phyloP scores from a whole-genome alignment of 2,113 vertebrate species.

The Cephalopterus ornatus region DNA sequence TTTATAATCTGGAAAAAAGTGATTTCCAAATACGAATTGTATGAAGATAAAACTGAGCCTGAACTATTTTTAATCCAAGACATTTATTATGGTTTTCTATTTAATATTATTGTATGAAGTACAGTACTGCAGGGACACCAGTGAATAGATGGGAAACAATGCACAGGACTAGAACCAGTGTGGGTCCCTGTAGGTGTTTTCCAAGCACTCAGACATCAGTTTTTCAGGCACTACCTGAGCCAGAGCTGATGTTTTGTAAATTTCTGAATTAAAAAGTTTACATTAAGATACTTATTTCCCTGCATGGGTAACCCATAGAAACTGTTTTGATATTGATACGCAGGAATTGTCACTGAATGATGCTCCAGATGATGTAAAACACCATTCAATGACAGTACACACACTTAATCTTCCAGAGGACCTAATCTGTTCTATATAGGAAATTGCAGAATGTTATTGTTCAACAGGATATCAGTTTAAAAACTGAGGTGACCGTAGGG shows the following conservation, averaged over 20 bases:
- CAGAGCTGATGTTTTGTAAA: not conserved
- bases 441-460: not conserved
- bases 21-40: not conserved
- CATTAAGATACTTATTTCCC: not conserved
- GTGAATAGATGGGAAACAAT: accelerated
- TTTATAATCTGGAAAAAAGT: not conserved
- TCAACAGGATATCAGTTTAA: not conserved
- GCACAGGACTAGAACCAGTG: not conserved
- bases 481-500: accelerated
- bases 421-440: not conserved
- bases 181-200: not conserved
- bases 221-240: not conserved
- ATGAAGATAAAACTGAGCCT: not conserved
- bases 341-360: not conserved
- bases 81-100: not conserved
- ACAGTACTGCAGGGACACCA: not conserved
- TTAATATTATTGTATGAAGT: not conserved
- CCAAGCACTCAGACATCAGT: not conserved
- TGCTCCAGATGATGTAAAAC: not conserved
- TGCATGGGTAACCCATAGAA: not conserved
- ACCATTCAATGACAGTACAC: not conserved
- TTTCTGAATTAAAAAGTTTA: accelerated
- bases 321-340: not conserved
- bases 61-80: not conserved
- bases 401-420: not conserved